phyloP scores from a whole-genome alignment of 2,888 invertebrate genomes.

The Schizotus pectinicornis region DNA sequence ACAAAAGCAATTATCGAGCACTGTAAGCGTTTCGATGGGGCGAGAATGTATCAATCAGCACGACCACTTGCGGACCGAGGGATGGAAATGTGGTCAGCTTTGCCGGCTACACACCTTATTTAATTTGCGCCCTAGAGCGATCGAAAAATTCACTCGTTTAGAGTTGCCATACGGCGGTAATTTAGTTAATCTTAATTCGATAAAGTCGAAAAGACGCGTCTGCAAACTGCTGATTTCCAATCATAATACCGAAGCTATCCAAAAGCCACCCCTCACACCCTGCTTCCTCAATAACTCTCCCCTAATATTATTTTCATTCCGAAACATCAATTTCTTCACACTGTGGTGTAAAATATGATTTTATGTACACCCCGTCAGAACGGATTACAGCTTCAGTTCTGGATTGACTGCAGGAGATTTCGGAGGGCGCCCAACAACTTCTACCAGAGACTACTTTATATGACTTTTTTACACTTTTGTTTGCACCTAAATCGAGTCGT shows the following conservation, averaged over 20 bases:
- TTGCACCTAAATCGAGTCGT: slow-evolving; percentile 11
- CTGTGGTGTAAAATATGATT: slow-evolving; percentile 54
- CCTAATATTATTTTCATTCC: slow-evolving; percentile 57
- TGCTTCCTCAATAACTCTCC: slow-evolving; percentile 51
- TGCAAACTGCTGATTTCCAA: slow-evolving; percentile 24
- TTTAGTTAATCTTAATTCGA: slow-evolving; percentile 8
- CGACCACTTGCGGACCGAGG: too few species aligned
- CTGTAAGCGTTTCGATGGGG: too few species aligned
- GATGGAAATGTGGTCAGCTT: too few species aligned
- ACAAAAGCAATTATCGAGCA: too few species aligned
- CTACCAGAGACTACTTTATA: slow-evolving; percentile 19
- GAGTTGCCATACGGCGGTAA: slow-evolving; percentile 4
- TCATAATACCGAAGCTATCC: slow-evolving; percentile 13
- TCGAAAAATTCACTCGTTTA: slow-evolving; percentile 3
- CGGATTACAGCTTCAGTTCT: slow-evolving; percentile 46
- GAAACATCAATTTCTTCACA: slow-evolving; percentile 56
- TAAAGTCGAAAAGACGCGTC: slow-evolving; percentile 6
- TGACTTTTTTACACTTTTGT: slow-evolving; percentile 21
- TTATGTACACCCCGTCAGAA: slow-evolving; percentile 51
- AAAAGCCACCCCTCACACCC: slow-evolving; percentile 7
- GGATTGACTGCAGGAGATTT: slow-evolving; percentile 27
- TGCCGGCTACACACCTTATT: too few species aligned
- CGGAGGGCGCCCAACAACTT: slow-evolving; percentile 19
- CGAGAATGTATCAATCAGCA: too few species aligned
- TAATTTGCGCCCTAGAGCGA: neutral